phyloP scores from a whole-genome alignment of 37 sponge, comb jelly and placozoan genomes.

The Axinella damicornis region DNA sequence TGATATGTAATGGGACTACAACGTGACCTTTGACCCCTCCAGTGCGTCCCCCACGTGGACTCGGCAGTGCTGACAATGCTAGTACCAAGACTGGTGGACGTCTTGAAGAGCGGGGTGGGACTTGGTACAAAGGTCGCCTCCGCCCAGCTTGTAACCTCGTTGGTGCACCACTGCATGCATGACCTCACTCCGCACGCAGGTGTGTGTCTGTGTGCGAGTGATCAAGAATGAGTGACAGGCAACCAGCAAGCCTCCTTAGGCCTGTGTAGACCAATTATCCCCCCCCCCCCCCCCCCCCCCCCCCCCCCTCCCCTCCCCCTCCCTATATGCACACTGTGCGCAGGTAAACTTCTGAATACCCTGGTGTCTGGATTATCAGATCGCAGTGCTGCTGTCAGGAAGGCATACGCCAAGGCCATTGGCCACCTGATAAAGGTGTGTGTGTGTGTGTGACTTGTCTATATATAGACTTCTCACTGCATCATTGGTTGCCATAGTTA shows the following conservation, averaged over 20 bases:
- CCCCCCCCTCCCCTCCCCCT: too few species aligned
- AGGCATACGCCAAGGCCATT: constrained; percentile 70
- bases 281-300: background rate
- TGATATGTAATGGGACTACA: too few species aligned
- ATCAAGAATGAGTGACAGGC: too few species aligned
- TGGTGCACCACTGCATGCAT: constrained; percentile 40
- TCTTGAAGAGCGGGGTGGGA: constrained; percentile 85
- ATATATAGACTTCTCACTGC: background rate
- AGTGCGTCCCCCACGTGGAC: constrained; percentile 74
- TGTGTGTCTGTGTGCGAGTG: too few species aligned
- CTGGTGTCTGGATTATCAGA: constrained; percentile 58
- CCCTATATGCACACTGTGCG: background rate
- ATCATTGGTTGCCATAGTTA: too few species aligned
- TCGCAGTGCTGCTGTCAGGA: constrained; percentile 67
- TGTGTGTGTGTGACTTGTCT: background rate
- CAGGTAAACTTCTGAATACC: constrained; percentile 80
- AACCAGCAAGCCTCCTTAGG: too few species aligned
- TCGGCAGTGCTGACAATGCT: constrained; percentile 55
- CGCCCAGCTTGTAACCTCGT: constrained; percentile 66
- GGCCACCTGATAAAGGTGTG: constrained; percentile 76
- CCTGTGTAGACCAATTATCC: background rate
- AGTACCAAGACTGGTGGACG: constrained; percentile 61
- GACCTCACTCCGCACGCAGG: constrained; percentile 77
- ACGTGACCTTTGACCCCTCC: background rate
- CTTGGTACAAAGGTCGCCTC: constrained; percentile 83